phyloP scores from a whole-genome alignment of 2,113 vertebrate species.

The Engystomops pustulosus region DNA sequence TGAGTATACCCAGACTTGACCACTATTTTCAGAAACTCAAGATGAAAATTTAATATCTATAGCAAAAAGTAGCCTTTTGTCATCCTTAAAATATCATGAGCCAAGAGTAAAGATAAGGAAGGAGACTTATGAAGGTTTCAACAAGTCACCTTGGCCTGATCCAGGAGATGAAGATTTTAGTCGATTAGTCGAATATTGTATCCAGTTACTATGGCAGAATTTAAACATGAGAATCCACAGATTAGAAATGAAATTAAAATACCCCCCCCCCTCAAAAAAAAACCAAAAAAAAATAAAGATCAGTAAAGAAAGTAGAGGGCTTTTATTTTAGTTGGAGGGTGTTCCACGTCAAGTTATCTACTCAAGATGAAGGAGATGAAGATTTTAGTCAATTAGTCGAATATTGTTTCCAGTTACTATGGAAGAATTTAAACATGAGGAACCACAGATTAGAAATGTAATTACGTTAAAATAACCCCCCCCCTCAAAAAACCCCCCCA shows the following conservation, averaged over 20 bases:
- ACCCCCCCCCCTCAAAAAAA: too few relatives aligned
- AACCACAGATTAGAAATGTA: slow-evolving; percentile 25
- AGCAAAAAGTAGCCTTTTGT: too few relatives aligned
- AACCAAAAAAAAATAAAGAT: not conserved
- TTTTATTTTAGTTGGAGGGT: slow-evolving; percentile 23
- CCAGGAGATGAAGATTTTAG: not conserved
- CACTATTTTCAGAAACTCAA: too few relatives aligned
- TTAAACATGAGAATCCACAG: not conserved
- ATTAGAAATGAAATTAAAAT: slow-evolving; percentile 34
- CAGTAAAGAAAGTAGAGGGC: slow-evolving; percentile 7
- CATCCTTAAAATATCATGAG: too few relatives aligned
- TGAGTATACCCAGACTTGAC: too few relatives aligned
- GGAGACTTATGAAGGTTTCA: too few relatives aligned
- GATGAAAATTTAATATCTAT: too few relatives aligned
- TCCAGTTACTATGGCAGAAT: not conserved
- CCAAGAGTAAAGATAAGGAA: too few relatives aligned
- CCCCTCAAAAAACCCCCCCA: not conserved
- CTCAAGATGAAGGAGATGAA: too few relatives aligned
- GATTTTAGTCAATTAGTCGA: not conserved
- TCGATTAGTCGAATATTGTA: not conserved
- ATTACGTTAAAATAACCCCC: slow-evolving; percentile 17
- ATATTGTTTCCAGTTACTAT: not conserved
- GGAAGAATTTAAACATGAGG: not conserved
- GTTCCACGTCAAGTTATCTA: too few relatives aligned
- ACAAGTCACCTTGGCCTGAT: too few relatives aligned